Percentiles rank a stretch among this genome's conserved stretches.
phyloP scores from a whole-genome alignment of 2,113 vertebrate genomes.

The Lanius ludovicianus region DNA sequence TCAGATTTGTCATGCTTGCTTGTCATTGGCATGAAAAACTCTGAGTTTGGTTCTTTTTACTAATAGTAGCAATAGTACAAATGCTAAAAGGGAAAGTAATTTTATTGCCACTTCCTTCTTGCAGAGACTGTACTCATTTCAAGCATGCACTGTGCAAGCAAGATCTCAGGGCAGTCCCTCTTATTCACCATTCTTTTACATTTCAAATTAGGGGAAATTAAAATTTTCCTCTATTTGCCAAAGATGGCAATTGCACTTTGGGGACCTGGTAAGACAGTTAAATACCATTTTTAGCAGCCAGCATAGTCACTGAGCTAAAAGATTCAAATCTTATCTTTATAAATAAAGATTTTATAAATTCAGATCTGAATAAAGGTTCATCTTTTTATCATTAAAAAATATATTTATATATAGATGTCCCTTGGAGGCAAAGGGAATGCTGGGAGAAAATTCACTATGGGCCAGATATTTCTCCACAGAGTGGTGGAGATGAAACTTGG shows the following conservation, averaged over 20 bases:
- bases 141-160: neutral
- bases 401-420: neutral
- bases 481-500: neutral
- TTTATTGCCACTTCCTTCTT: neutral
- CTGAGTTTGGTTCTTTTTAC: neutral
- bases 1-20: neutral
- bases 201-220: conserved; percentile 17
- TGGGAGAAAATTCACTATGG: neutral
- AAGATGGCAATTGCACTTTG: neutral
- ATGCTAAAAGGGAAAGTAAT: neutral
- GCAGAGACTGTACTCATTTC: neutral
- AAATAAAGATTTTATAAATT: conserved; percentile 17
- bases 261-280: neutral
- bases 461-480: neutral
- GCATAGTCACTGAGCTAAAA: neutral
- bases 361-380: neutral
- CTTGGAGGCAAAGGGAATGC: neutral
- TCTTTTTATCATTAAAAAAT: neutral
- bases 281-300: neutral
- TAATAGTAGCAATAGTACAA: neutral
- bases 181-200: neutral
- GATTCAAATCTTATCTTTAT: neutral
- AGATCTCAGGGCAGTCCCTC: neutral
- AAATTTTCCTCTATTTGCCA: conserved; percentile 13
- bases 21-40: neutral